These are phyloP conservation scores for Netelia virgata DNA, from an alignment of 2,888 invertebrate species.

Conservation along the genomic window DNA sequence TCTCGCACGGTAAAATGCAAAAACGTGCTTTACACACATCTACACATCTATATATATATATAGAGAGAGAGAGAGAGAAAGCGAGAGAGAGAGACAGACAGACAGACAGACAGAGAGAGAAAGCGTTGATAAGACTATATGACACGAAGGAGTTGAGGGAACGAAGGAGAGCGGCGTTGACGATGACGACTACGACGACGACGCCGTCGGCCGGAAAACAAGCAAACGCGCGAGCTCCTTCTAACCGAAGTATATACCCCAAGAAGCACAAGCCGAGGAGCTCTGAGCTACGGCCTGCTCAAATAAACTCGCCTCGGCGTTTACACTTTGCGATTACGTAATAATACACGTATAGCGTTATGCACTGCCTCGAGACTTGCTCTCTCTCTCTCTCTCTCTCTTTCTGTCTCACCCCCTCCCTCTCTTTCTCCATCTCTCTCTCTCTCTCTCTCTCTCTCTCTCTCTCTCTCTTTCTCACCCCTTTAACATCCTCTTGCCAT, in stretches of 20 bases:
- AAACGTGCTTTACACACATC: background rate
- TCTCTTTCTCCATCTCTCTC: slow-evolving; percentile 2
- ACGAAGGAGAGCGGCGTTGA: slow-evolving; percentile 31
- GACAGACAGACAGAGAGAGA: no score
- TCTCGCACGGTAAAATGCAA: background rate
- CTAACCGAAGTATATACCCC: slow-evolving; percentile 28
- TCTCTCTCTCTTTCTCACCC: slow-evolving; percentile 7
- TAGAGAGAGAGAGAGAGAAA: no score
- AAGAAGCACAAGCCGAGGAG: slow-evolving; percentile 6
- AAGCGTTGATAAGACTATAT: slow-evolving; percentile 1
- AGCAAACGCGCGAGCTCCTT: slow-evolving; percentile 60
- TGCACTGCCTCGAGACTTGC: slow-evolving; percentile 12
- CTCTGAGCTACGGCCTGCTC: slow-evolving; percentile 56
- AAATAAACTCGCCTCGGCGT: slow-evolving; percentile 77
- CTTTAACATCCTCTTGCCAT: background rate
- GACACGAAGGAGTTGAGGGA: slow-evolving; percentile 52
- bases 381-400: no score
- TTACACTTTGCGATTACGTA: slow-evolving; percentile 79
- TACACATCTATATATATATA: background rate
- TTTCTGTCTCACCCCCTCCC: background rate
- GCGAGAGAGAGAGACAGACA: no score
- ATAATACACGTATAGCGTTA: slow-evolving; percentile 71
- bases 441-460: background rate
- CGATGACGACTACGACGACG: slow-evolving; percentile 48
- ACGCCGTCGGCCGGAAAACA: slow-evolving; percentile 68